Evolutionary conservation across 2,888 invertebrate genomes (phyloP).

Genomic region (Odontocolon sp.): DNA sequence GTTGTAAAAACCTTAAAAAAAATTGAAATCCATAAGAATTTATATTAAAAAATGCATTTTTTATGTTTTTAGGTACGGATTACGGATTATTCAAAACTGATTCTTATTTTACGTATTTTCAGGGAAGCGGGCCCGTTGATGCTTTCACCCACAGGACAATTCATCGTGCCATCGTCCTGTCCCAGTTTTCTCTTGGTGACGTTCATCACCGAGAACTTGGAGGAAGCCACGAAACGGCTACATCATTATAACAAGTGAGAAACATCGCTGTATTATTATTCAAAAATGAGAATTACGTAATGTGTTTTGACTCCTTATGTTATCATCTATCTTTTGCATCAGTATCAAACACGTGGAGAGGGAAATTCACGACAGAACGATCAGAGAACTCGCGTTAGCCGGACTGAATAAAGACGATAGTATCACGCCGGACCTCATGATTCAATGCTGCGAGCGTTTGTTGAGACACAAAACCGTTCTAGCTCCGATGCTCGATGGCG

Average conservation of each 20-base stretch:
- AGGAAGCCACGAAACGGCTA: constrained; percentile 88
- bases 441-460: constrained; percentile 89
- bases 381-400: constrained; percentile 86
- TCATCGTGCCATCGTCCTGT: constrained; percentile 95
- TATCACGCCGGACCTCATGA: constrained; percentile 95
- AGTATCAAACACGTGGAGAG: constrained; percentile 92
- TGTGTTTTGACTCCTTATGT: not conserved
- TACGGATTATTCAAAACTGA: no score
- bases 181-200: constrained; percentile 92
- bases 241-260: constrained; percentile 89
- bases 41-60: no score
- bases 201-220: constrained; percentile 90
- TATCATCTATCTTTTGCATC: constrained; percentile 49
- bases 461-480: constrained; percentile 82
- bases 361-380: constrained; percentile 86
- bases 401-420: constrained; percentile 95
- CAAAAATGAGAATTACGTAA: not conserved
- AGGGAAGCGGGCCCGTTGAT: constrained; percentile 97
- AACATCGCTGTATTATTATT: not conserved
- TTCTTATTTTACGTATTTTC: constrained; percentile 58
- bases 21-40: no score
- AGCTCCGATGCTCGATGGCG: constrained; percentile 83
- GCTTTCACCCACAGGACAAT: constrained; percentile 96
- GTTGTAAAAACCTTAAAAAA: no score
- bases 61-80: not conserved